Evolutionary conservation across 1,140 invertebrate species (phyloP).

Genomic region (Dendrolimus kikuchii): DNA sequence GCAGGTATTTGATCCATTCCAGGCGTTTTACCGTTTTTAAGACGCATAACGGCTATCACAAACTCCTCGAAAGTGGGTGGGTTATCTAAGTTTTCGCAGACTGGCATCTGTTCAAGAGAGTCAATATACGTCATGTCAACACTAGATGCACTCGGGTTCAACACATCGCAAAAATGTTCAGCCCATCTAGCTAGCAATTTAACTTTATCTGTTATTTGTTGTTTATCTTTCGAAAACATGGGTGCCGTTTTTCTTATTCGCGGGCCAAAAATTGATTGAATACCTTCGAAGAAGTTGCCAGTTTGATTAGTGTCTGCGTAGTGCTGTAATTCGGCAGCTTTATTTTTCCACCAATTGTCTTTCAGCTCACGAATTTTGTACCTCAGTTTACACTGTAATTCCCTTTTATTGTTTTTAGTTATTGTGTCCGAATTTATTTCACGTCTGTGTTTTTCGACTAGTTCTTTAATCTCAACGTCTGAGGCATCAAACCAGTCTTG

Average conservation of each 20-base stretch:
- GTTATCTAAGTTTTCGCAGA: neutral
- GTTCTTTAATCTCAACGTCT: constrained; percentile 8
- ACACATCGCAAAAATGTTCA: constrained; percentile 17
- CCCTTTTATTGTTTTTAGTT: neutral
- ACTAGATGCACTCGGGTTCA: constrained; percentile 11
- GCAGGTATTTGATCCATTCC: constrained; percentile 12
- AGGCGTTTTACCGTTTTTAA: constrained; percentile 13
- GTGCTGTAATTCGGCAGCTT: constrained; percentile 14
- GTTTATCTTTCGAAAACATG: constrained; percentile 9
- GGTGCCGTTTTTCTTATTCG: constrained; percentile 10
- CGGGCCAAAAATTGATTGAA: constrained; percentile 7
- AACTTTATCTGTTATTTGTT: no score
- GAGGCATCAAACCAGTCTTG: constrained; percentile 18
- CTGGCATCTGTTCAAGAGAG: constrained; percentile 7
- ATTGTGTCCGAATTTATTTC: neutral
- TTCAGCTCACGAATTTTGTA: constrained; percentile 16
- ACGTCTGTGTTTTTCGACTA: constrained; percentile 9
- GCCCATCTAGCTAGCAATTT: constrained; percentile 6
- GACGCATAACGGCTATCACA: constrained; percentile 4
- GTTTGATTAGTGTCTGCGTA: constrained; percentile 17
- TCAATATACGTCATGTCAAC: constrained; percentile 11
- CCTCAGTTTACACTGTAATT: constrained; percentile 4
- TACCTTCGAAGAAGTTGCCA: constrained; percentile 16
- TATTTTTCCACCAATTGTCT: constrained; percentile 15
- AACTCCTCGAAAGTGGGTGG: constrained; percentile 12